Base-by-base conservation (phyloP, 1,140 invertebrate species). In the Pararge aegeria region DNA sequence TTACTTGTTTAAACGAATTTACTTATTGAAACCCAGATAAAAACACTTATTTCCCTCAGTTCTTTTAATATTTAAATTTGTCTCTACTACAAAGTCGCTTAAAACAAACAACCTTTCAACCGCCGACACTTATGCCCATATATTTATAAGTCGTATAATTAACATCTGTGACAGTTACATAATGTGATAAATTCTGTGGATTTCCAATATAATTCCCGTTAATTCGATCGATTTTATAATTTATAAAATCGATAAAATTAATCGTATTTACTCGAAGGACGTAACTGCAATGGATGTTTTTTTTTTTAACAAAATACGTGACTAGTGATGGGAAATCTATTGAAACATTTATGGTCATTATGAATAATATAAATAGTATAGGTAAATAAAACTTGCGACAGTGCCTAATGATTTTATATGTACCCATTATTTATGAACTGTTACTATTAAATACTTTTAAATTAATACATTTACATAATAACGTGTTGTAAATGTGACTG, bases 401-500 rank as follows among this genome's bases (percentile, higher is more conserved):
- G 24, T 24, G 9, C 34, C 34, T 37, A 44, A 38, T 46, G 2
- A 38, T 27, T n/a, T n/a, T n/a, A n/a, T n/a, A n/a, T n/a, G n/a
- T n/a, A n/a, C n/a, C n/a, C n/a, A 37, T 5, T 37, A 3, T 37
- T 5, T n/a, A 10, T 24, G 24, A 24, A 24, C 24, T 24, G 24
- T 24, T 10, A n/a, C n/a, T n/a, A 37, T 13, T 37, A 37, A 37
- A 37, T 37, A 13, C n/a, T 10, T 13, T n/a, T 37, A 37, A 53
- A 60, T 34, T 12, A n/a, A n/a, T n/a, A n/a, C n/a, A 10, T 34
- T 34, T 34, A 34, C 51, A 38, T 54, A 24, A 61, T 61, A 55
- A 61, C 52, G 46, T 42, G 44, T 55, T 42, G 52, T 55, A 55
- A 61, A 40, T 13, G 44, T 49, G 59, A 50, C 10, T 55, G 46